Evolutionary conservation across 2,797 vertebrate species (phyloP).

Genomic region (Sphenodon punctatus): DNA sequence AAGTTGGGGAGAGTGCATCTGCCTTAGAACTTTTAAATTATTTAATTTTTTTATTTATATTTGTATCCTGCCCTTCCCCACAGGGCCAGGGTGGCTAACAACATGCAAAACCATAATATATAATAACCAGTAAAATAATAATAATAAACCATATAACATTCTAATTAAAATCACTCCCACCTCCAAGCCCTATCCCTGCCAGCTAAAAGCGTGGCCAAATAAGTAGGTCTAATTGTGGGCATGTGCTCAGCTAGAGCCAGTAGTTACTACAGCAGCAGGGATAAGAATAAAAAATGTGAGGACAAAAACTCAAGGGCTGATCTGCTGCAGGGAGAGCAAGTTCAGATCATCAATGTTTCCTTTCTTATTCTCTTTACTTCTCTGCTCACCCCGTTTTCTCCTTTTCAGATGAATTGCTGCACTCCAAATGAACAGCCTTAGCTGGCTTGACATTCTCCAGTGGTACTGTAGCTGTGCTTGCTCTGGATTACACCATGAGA

Average conservation of each 20-base stretch:
- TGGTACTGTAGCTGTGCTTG: rapidly evolving
- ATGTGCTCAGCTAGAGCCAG: background rate
- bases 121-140: no score
- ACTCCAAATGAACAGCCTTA: background rate
- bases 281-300: rapidly evolving
- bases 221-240: no score
- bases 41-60: background rate
- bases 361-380: background rate
- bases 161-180: no score
- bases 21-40: no score
- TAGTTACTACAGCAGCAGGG: background rate
- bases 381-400: background rate
- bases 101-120: no score
- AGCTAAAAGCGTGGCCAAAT: no score
- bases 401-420: background rate
- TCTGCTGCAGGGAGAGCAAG: background rate
- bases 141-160: no score
- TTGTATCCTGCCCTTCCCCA: background rate
- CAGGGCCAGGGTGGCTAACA: background rate
- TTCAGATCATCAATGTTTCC: background rate
- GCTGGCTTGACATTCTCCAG: rapidly evolving
- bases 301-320: background rate
- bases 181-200: no score
- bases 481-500: background rate
- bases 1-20: no score